Evolutionary conservation across 2,797 vertebrate species (phyloP).

Genomic region (Sebastes vulpes): DNA sequence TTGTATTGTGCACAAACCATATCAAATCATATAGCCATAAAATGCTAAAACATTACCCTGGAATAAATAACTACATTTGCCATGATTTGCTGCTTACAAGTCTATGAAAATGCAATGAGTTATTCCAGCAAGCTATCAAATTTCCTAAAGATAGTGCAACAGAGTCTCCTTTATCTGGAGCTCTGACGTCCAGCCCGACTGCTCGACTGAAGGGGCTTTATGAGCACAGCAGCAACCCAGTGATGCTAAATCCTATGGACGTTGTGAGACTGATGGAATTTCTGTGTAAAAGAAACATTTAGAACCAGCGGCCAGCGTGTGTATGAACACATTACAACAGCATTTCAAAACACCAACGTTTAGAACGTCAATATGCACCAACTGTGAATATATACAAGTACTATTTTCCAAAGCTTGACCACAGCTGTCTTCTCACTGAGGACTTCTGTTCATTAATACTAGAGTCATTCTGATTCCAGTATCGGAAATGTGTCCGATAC

Average conservation of each 20-base stretch:
- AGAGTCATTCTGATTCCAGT: not conserved
- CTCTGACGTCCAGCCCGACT: conserved; percentile 58
- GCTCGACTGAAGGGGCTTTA: conserved; percentile 57
- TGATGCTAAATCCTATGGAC: conserved; percentile 43
- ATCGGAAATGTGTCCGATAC: no score
- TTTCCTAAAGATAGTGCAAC: conserved; percentile 67
- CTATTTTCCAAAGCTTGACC: not conserved
- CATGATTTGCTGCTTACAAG: conserved; percentile 50
- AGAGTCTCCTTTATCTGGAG: conserved; percentile 69
- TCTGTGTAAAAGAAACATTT: conserved; percentile 12
- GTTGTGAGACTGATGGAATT: conserved; percentile 42
- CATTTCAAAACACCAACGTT: not conserved
- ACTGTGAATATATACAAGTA: not conserved
- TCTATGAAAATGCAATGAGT: conserved; percentile 58
- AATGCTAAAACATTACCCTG: conserved; percentile 30
- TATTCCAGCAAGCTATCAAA: conserved; percentile 63
- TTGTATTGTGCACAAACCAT: conserved; percentile 25
- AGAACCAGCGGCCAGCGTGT: conserved; percentile 1
- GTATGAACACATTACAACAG: not conserved
- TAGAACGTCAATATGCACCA: not conserved
- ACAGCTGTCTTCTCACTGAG: not conserved
- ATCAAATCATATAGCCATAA: conserved; percentile 41
- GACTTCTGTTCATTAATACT: not conserved
- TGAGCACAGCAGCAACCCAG: conserved; percentile 53
- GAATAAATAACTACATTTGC: conserved; percentile 49